These are phyloP conservation scores for Zaprionus lineosus DNA, from an alignment of 2,888 invertebrate genomes.

Conservation along the genomic window DNA sequence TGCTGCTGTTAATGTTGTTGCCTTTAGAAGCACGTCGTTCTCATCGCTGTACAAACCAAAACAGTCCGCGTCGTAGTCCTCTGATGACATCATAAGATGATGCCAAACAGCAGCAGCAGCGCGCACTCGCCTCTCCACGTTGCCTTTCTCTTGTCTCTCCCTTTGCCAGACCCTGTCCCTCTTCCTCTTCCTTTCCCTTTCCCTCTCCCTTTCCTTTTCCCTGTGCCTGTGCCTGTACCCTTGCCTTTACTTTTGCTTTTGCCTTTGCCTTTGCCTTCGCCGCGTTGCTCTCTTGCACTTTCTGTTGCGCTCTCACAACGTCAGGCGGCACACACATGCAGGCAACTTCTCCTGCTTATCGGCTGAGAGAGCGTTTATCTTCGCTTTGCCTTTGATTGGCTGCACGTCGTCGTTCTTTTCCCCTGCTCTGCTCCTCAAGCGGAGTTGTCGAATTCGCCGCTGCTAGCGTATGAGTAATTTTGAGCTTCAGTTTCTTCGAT, in stretches of 20 bases:
- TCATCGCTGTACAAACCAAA: slow-evolving; percentile 95
- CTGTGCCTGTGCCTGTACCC: slow-evolving; percentile 16
- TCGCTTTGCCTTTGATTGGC: slow-evolving; percentile 50
- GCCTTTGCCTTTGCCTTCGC: slow-evolving; percentile 15
- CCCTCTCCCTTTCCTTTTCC: slow-evolving; percentile 9
- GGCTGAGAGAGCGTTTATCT: slow-evolving; percentile 34
- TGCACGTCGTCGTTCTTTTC: slow-evolving; percentile 15
- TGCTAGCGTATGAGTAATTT: slow-evolving; percentile 63
- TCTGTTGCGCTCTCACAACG: slow-evolving; percentile 42
- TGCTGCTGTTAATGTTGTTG: slow-evolving; percentile 86
- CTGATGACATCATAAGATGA: slow-evolving; percentile 97
- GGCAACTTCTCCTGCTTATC: slow-evolving; percentile 48
- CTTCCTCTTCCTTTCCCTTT: slow-evolving; percentile 10
- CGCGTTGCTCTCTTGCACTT: slow-evolving; percentile 42
- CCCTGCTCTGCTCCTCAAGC: slow-evolving; percentile 9
- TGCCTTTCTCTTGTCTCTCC: slow-evolving; percentile 30
- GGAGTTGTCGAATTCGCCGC: slow-evolving; percentile 50
- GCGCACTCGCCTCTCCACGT: slow-evolving; percentile 62
- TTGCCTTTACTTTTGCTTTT: slow-evolving; percentile 11
- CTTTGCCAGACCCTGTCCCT: slow-evolving; percentile 6
- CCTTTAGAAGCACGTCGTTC: slow-evolving; percentile 93
- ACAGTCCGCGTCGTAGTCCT: slow-evolving; percentile 96
- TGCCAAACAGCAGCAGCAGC: slow-evolving; percentile 84
- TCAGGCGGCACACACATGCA: slow-evolving; percentile 45
- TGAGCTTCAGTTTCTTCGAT: slow-evolving; percentile 42